Evolutionary conservation across 1,140 invertebrate genomes (phyloP), one percentile per base, ranked within the genome.

Genomic region (Drosophila dunni): DNA sequence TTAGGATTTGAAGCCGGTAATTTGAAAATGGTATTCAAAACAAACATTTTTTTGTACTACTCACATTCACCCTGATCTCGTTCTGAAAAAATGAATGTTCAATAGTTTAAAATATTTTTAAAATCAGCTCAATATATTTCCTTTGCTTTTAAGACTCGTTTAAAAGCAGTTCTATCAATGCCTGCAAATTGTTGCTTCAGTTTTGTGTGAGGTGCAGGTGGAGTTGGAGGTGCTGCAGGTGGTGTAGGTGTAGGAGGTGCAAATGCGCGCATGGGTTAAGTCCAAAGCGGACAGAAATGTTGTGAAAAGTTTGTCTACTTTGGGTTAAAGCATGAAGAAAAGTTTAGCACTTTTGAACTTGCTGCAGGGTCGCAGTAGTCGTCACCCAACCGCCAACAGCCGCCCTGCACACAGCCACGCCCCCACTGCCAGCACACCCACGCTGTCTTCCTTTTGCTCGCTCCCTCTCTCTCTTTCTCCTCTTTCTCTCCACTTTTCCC

Each of bases 271-370:
- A 40, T 40, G 53, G 53, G 53, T 56, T 40, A 61, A 48, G 44
- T 46, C 29, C 56, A 45, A 24, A 58, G 56, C 56, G 40, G 56
- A 44, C 56, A 13, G 24, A 58, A 24, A 54, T 33, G 17, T 54
- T 36, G 24, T 53, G 38, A 56, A 56, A 20, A 45, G 17, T 56
- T 66, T 76, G 62, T 44, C 57, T 66, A 56, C 56, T 73, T 73
- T 68, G 54, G 64, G 70, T 40, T 68, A 46, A 73, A 73, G 70
- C 70, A 73, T 73, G 64, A 73, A 66, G 57, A 45, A 66, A 69
- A 64, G 86, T 80, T 80, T 78, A 80, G 66, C 80, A 89, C 83
- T 88, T 88, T 89, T 88, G 73, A 89, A 83, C 83, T 88, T 86
- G 78, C 73, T 81, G 80, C 67, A 71, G 58, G 73, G 60, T 72